Evolutionary conservation across 2,888 invertebrate genomes (phyloP).

Genomic region (Temnothorax ravouxi): DNA sequence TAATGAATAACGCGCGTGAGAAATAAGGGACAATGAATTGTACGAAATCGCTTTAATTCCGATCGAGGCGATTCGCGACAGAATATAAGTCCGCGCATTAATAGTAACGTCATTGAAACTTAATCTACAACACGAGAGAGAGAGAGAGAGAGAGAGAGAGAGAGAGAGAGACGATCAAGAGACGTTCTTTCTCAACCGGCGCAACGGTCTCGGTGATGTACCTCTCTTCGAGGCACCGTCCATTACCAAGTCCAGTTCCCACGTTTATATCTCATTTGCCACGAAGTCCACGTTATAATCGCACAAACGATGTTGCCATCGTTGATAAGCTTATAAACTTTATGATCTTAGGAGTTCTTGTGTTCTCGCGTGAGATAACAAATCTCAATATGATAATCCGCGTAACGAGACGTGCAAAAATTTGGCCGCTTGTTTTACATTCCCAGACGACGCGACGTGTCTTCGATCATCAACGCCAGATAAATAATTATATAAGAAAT

Average conservation of each 20-base stretch:
- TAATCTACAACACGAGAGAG: neutral
- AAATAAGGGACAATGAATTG: slow-evolving; percentile 2
- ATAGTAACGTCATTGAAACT: slow-evolving; percentile 7
- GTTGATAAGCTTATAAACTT: slow-evolving; percentile 25
- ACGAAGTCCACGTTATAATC: slow-evolving; percentile 33
- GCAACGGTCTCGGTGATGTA: neutral
- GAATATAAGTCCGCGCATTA: slow-evolving; percentile 1
- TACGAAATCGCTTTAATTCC: neutral
- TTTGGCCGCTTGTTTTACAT: slow-evolving; percentile 17
- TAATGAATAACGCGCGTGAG: neutral
- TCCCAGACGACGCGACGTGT: slow-evolving; percentile 17
- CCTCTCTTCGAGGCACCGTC: slow-evolving; percentile 19
- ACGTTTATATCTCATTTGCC: slow-evolving; percentile 63
- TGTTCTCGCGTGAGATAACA: neutral
- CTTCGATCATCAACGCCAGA: slow-evolving; percentile 30
- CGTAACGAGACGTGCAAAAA: slow-evolving; percentile 9
- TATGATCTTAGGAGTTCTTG: neutral
- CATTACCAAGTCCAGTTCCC: slow-evolving; percentile 63
- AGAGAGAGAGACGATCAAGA: slow-evolving; percentile 12
- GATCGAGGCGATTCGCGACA: neutral
- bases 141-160: neutral
- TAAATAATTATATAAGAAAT: slow-evolving; percentile 8
- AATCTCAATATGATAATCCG: slow-evolving; percentile 21
- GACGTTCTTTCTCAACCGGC: slow-evolving; percentile 34
- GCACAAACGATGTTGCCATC: slow-evolving; percentile 25